Base-by-base conservation (phyloP, 2,888 invertebrate genomes). In the Trissonchulus latispiculum region DNA sequence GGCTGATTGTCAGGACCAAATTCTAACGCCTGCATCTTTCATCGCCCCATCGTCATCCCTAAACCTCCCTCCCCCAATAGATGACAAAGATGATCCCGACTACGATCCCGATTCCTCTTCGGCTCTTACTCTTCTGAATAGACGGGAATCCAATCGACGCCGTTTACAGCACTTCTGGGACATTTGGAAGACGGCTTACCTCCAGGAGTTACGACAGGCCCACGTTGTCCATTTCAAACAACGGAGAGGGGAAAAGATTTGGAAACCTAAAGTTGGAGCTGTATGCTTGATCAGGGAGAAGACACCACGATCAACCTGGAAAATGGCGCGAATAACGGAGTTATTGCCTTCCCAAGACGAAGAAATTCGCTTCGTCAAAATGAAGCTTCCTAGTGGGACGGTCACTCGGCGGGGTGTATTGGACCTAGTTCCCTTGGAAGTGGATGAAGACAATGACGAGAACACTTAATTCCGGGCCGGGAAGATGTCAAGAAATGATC, bases 371-470 rank as follows among this genome's bases (percentile, higher is more conserved):
- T 28, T 36, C 8, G 69, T 35, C n/a, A 35, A 35, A 35, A 8
- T 69, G 8, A 15, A n/a, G 8, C 8, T 69, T 33, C n/a, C 69
- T 35, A 32, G n/a, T 35, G 35, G 35, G n/a, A 31, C 29, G 35
- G 8, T 35, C 3, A 32, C 35, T 3, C 31, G 31, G n/a, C 15
- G 69, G 35, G n/a, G 33, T 3, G 35, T 69, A 15, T n/a, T n/a
- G 29, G 15, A 18, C 35, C 35, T 69, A 35, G 29, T 33, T 69
- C 69, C 69, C n/a, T 33, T 69, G 69, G 69, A 69, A 69, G 35
- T 69, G n/a, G n/a, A n/a, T n/a, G n/a, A n/a, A n/a, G n/a, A n/a
- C n/a, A n/a, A n/a, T n/a, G n/a, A n/a, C n/a, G n/a, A n/a, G n/a
- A n/a, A n/a, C n/a, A n/a, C n/a, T n/a, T n/a, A n/a, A n/a, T n/a